Evolutionary conservation across 2,888 invertebrate genomes (phyloP).

Genomic region (Megalurothrips usitatus): DNA sequence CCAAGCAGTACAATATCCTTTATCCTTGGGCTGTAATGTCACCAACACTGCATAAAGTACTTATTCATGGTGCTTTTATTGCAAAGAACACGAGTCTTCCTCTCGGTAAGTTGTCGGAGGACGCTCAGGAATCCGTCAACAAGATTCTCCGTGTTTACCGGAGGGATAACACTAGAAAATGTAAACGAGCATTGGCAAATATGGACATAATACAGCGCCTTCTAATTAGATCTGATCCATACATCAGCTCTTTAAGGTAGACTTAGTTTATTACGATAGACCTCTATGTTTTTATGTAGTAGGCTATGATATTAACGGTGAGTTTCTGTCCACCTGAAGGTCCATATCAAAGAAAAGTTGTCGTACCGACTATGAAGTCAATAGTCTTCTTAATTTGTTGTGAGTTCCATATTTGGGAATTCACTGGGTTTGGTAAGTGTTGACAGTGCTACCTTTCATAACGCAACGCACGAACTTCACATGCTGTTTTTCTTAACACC

Average conservation of each 20-base stretch:
- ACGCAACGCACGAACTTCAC: too few species aligned
- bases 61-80: neutral
- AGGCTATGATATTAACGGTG: too few species aligned
- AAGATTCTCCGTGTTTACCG: neutral
- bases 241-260: neutral
- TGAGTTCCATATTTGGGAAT: too few species aligned
- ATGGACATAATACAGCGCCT: neutral
- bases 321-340: too few species aligned
- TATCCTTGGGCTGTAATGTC: neutral
- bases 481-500: too few species aligned
- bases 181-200: neutral
- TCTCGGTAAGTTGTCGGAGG: neutral
- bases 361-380: too few species aligned
- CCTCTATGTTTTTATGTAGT: too few species aligned
- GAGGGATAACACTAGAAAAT: neutral
- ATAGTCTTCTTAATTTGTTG: too few species aligned
- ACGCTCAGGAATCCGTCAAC: neutral
- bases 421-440: too few species aligned
- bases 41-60: neutral
- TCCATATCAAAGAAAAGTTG: too few species aligned
- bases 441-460: too few species aligned
- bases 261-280: too few species aligned
- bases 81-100: neutral
- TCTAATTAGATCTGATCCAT: neutral
- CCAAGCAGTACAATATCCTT: neutral